phyloP scores from a whole-genome alignment of 2,113 vertebrate species.

The Larimichthys crocea region DNA sequence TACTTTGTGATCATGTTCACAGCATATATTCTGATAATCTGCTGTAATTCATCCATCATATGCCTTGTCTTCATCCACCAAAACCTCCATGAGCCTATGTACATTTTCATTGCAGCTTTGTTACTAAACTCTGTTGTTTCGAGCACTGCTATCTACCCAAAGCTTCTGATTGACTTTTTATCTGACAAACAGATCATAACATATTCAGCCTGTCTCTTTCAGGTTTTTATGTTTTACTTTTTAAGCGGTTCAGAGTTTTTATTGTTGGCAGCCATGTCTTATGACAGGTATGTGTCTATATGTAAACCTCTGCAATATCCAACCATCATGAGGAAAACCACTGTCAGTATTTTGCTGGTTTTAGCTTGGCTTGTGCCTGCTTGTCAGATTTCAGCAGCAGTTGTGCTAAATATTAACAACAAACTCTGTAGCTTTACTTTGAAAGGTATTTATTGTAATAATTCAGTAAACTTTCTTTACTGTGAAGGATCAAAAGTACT shows the following conservation, averaged over 20 bases:
- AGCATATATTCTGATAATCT: constrained; percentile 15
- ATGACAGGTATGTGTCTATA: constrained; percentile 27
- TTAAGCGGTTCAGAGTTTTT: constrained; percentile 6
- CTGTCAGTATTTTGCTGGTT: background rate
- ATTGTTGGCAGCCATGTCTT: constrained; percentile 17
- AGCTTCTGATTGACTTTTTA: background rate
- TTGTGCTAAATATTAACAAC: background rate
- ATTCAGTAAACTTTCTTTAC: background rate
- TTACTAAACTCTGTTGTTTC: background rate
- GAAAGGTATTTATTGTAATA: background rate
- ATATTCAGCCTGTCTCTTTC: constrained; percentile 13
- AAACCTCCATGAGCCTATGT: constrained; percentile 26
- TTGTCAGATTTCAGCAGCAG: background rate
- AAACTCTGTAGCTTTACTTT: background rate
- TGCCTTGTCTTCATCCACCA: constrained; percentile 5
- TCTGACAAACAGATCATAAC: background rate
- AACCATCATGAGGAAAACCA: constrained; percentile 3
- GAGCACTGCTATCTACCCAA: background rate
- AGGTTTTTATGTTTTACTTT: constrained; percentile 4
- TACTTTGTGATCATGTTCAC: constrained; percentile 23
- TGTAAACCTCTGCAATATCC: constrained; percentile 33
- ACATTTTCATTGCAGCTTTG: background rate
- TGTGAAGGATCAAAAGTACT: background rate
- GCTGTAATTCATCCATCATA: constrained; percentile 7
- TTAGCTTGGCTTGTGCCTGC: constrained; percentile 15